Evolutionary conservation across 1,140 invertebrate genomes (phyloP).

Genomic region (Tetranychus urticae): DNA sequence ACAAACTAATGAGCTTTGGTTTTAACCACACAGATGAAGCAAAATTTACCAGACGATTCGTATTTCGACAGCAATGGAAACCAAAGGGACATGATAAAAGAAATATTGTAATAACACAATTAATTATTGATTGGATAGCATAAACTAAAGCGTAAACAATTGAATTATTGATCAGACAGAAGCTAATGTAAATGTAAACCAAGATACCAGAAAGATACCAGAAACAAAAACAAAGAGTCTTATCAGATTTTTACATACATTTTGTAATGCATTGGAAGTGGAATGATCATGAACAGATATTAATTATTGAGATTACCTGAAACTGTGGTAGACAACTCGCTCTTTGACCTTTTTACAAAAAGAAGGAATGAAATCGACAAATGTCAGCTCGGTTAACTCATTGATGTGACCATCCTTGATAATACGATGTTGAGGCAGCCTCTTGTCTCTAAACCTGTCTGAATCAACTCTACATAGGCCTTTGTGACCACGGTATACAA

Average conservation of each 20-base stretch:
- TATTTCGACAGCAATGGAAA: too few species aligned
- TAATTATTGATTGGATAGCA: too few species aligned
- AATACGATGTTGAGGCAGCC: constrained; percentile 1
- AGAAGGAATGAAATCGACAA: constrained; percentile 6
- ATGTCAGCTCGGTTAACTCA: constrained; percentile 2
- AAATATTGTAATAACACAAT: too few species aligned
- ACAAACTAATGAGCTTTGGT: constrained; percentile 2
- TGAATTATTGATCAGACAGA: too few species aligned
- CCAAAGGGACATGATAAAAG: too few species aligned
- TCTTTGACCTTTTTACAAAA: constrained; percentile 2
- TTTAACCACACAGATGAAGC: neutral
- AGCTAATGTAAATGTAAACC: too few species aligned
- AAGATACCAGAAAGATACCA: too few species aligned
- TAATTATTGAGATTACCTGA: neutral
- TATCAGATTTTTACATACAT: neutral
- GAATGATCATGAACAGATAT: neutral
- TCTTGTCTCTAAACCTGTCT: neutral
- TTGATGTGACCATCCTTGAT: constrained; percentile 2
- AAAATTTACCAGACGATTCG: too few species aligned
- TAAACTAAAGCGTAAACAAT: too few species aligned
- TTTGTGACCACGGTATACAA: neutral
- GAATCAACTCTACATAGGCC: neutral
- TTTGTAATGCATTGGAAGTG: neutral
- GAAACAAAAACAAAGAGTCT: neutral
- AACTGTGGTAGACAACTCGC: constrained; percentile 4